Evolutionary conservation across 1,140 invertebrate genomes (phyloP), one percentile per base, ranked within the genome.

Genomic region (Ectropis grisescens): DNA sequence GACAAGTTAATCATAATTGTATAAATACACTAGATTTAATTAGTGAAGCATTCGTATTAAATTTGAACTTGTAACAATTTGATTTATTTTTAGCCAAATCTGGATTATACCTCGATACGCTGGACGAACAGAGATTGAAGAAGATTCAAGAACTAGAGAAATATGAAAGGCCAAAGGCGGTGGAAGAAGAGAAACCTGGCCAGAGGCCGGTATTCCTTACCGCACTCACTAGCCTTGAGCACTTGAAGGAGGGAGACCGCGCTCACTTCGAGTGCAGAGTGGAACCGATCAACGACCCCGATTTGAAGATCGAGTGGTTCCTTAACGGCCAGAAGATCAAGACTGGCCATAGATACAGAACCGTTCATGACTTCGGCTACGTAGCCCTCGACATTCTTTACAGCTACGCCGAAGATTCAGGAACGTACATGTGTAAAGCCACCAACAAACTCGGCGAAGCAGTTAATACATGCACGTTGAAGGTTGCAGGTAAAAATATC

Each of bases 301-400:
- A 96, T 50, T 85, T 99, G 52, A 93, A 91, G 70, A 95, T 99
- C 34, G 95, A 98, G 83, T 99, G 97, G 97, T 97, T 91, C 82
- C 88, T 92, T 29, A 94, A 97, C 82, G 93, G 93, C 35, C 86
- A 91, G 38, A 88, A 89, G 41, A 86, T 93, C 41, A 87, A 88
- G 42, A 86, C 90, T 11, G 93, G 93, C n/a, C 93, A 95, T 68
- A 88, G 93, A 36, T 95, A 92, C 82, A 89, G 93, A 64, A 95
- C 93, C 13, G 94, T 93, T 11, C 94, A 98, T 78, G 96, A 98
- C 64, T 98, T 98, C 71, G 96, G 96, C 19, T 98, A 97, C 69
- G 96, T 98, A 16, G 93, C 95, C 29, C 84, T 98, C 35, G 96
- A 98, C 71, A 93, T 98, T 57, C 82, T 98, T 6, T 97, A 97